These are phyloP conservation scores for Listronotus oregonensis DNA, from an alignment of 1,140 invertebrate species.

Conservation along the genomic window DNA sequence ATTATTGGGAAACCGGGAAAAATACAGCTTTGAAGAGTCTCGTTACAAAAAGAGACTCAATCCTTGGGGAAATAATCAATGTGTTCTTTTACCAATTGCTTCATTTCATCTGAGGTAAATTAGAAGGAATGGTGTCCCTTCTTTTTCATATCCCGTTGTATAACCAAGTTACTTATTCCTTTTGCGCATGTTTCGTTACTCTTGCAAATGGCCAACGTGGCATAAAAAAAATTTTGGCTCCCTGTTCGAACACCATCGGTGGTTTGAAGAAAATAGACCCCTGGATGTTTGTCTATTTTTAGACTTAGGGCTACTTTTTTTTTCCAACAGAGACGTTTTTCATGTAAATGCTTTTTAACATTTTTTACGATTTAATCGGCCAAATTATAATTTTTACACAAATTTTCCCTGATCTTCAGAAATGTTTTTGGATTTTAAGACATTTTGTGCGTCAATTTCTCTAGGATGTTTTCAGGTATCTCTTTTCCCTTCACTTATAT, in stretches of 20 bases:
- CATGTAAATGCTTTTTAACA: no score
- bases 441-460: no score
- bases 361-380: no score
- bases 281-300: neutral
- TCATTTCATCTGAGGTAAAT: neutral
- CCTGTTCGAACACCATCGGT: neutral
- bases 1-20: neutral
- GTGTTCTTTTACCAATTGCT: neutral
- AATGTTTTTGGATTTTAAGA: no score
- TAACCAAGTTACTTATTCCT: neutral
- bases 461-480: no score
- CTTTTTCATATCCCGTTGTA: neutral
- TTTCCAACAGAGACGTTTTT: no score
- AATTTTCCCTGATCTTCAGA: no score
- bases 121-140: neutral
- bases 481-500: no score
- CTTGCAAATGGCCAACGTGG: neutral
- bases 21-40: constrained; percentile 1
- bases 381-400: no score
- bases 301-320: neutral
- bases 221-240: neutral
- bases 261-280: neutral
- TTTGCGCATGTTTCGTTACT: neutral
- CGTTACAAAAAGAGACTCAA: neutral
- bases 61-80: constrained; percentile 3